phyloP scores from a whole-genome alignment of 2,888 invertebrate species.

The Trissolcus brochymenae region DNA sequence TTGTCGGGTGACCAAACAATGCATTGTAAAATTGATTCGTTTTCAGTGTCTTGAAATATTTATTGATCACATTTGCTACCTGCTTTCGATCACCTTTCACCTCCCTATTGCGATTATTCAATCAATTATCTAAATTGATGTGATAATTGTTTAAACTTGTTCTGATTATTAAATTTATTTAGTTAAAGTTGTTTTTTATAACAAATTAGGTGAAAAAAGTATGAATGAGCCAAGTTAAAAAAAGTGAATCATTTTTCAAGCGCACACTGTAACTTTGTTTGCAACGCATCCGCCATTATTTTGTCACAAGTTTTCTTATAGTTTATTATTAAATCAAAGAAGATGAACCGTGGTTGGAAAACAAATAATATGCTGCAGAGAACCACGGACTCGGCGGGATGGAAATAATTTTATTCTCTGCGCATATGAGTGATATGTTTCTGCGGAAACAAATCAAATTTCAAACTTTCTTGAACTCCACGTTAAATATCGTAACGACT shows the following conservation, averaged over 20 bases:
- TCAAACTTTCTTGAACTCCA: slow-evolving; percentile 42
- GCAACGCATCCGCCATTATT: slow-evolving; percentile 14
- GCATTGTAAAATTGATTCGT: slow-evolving; percentile 19
- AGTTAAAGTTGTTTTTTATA: neutral
- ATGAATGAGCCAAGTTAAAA: too few relatives aligned
- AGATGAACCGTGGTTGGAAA: slow-evolving; percentile 45
- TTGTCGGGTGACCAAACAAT: slow-evolving; percentile 12
- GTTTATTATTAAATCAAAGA: slow-evolving; percentile 49
- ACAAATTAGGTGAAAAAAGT: neutral
- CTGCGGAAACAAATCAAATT: slow-evolving; percentile 42
- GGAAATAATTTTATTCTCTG: slow-evolving; percentile 50
- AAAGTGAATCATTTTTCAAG: neutral
- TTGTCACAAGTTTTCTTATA: slow-evolving; percentile 23
- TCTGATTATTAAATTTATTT: neutral
- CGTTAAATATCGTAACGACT: neutral
- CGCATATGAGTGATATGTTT: slow-evolving; percentile 51
- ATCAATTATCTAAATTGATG: slow-evolving; percentile 30
- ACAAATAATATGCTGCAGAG: slow-evolving; percentile 35
- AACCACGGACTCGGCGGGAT: slow-evolving; percentile 34
- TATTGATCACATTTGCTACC: slow-evolving; percentile 21
- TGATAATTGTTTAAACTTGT: slow-evolving; percentile 8
- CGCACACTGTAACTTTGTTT: slow-evolving; percentile 10
- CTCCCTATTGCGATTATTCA: slow-evolving; percentile 15
- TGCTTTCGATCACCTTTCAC: slow-evolving; percentile 23
- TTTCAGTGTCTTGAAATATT: slow-evolving; percentile 14